Base-by-base conservation (phyloP, 1,140 invertebrate species). In the Nautilus pompilius region DNA sequence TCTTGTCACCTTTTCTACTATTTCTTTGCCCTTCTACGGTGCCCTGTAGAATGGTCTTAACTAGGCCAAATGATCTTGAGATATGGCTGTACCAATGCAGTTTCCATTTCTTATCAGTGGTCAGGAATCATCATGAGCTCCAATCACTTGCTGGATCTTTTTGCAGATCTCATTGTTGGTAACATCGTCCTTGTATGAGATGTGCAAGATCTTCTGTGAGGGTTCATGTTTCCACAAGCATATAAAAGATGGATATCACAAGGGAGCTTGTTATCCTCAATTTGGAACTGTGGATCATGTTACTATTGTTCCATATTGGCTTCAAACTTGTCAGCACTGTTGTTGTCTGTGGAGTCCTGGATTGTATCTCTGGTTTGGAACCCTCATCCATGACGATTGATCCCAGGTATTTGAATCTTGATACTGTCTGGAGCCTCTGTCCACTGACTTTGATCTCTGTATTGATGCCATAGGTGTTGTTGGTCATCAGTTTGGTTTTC, bases 401-500 rank as follows among this genome's bases (percentile, higher is more conserved):
- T 30, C 53, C 61, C 17, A 64, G 22, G 55, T 64, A 60, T 59
- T 64, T 64, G 62, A 64, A 64, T 24, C 28, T 63, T 26, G 36
- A 41, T 4, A 60, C 45, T 5, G 24, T 49, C 29, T 2, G 32
- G 24, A 63, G 33, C 28, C 51, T 63, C 41, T 63, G 29, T n/a
- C 51, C 24, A 26, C 32, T 54, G 32, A n/a, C 54, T 34, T 3
- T 62, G 34, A 66, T 62, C 41, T 56, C 60, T 61, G 55, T 36
- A 33, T 51, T 22, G 51, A 58, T 34, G 20, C 54, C 41, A 51
- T 51, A 53, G 3, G 6, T 22, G 30, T 46, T 64, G 33, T 58
- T 54, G 30, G 60, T 60, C 66, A 60, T 62, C 59, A 55, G 8
- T 41, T 60, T 62, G n/a, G 56, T 68, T 51, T 68, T 62, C 36